Evolutionary conservation across 2,113 vertebrate species (phyloP), one percentile per base, ranked within the genome.

Genomic region (Mobula hypostoma): DNA sequence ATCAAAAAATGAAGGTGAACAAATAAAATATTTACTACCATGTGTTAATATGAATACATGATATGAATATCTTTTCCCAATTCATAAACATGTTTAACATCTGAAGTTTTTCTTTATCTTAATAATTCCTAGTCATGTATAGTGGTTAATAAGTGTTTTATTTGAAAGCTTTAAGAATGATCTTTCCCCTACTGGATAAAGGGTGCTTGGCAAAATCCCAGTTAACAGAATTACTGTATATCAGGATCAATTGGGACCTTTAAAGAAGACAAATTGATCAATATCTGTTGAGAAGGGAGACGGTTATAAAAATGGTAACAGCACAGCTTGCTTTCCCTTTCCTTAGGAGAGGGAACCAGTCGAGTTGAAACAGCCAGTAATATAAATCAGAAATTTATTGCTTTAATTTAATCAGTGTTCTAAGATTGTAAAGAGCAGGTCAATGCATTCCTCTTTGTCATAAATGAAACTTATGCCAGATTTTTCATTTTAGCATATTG

Each of bases 211-310:
- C 79, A 85, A 11, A 85, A 24, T 85, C 82, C 56, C 48, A 85
- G 48, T 14, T 58, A 85, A 58, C 0, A 12, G 56, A 85, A 61
- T 24, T 85, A 56, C 21, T 48, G 48, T 48, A 48, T 48, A 58
- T 85, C 7, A 27, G 56, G 48, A 85, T 83, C 80, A 83, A 83
- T 83, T 79, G 77, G 77, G 8, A 79, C 77, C 77, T 79, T 83
- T 9, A 85, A 85, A 48, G 48, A 83, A 83, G 7, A 56, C 36
- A 56, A 56, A 83, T 36, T 12, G 56, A 85, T 85, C 82, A 85
- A 12, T 58, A 85, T 85, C 21, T 85, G 7, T 29, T 58, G 82
- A 61, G 82, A 61, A 85, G 48, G 80, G 48, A 85, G 56, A 61
- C 56, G 24, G 56, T 85, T 58, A 61, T 85, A 85, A 85, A 83